Percentiles rank a stretch among this genome's conserved stretches.
Evolutionary conservation across 2,113 vertebrate genomes (phyloP).

Genomic region (Hippoglossus stenolepis): DNA sequence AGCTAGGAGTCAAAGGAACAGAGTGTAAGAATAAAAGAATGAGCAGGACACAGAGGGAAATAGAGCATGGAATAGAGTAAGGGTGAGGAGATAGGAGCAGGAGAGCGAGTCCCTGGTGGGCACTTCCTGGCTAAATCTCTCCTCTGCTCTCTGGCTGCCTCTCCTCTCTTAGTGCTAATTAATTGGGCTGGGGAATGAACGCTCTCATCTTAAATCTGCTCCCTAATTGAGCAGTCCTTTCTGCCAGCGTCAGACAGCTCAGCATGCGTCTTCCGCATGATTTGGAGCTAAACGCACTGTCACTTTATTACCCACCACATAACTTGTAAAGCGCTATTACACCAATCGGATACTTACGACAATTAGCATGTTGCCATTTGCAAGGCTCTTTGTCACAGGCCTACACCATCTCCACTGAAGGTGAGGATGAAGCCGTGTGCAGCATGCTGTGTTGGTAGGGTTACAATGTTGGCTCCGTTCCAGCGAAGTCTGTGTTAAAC

Average conservation of each 20-base stretch:
- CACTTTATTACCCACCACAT: constrained; percentile 88
- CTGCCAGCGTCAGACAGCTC: constrained; percentile 85
- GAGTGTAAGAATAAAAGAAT: constrained; percentile 64
- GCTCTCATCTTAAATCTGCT: constrained; percentile 82
- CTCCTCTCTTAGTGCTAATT: constrained; percentile 78
- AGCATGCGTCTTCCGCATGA: constrained; percentile 87
- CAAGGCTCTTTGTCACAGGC: constrained; percentile 32
- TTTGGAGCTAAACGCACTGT: constrained; percentile 93
- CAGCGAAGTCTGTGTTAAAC: background rate
- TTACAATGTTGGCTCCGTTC: background rate
- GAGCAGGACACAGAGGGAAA: constrained; percentile 62
- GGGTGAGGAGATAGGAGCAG: constrained; percentile 65
- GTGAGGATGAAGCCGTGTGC: constrained; percentile 29
- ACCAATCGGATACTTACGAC: constrained; percentile 83
- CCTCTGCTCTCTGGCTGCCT: constrained; percentile 67
- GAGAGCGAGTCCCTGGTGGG: constrained; percentile 73
- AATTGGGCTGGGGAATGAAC: constrained; percentile 83
- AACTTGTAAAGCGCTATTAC: constrained; percentile 83
- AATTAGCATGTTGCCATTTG: constrained; percentile 77
- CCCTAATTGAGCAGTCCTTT: constrained; percentile 87
- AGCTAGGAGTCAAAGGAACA: constrained; percentile 61
- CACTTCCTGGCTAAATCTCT: constrained; percentile 76
- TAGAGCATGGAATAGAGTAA: constrained; percentile 64
- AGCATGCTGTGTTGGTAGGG: background rate
- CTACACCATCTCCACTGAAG: constrained; percentile 6